A percentile compares a stretch with the other conserved stretches of the same genome.
Conservation (phyloP, 2,888 invertebrate species). For the Chloromyia formosa region DNA sequence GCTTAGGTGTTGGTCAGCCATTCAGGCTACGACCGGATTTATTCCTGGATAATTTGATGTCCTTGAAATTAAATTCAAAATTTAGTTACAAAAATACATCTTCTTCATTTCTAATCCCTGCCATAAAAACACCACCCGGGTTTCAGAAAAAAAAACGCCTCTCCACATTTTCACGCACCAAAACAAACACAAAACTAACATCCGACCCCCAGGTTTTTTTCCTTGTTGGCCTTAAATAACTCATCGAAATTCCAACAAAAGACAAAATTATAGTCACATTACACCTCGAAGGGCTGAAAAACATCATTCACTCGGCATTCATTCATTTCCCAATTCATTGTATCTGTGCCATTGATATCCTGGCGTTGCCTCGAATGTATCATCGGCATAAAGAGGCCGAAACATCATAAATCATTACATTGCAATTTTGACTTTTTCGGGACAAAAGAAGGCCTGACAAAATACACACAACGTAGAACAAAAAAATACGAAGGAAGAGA, state of each 20-base stretch:
- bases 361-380: not conserved
- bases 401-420: constrained; percentile 48
- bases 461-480: not conserved
- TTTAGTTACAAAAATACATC: no score
- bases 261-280: constrained; percentile 32
- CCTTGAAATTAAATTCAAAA: no score
- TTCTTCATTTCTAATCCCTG: no score
- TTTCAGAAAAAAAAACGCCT: no score
- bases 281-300: constrained; percentile 15
- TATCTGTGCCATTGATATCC: constrained; percentile 17
- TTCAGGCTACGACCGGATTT: no score
- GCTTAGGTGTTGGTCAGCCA: no score
- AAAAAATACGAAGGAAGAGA: constrained; percentile 9
- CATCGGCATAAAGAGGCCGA: not conserved
- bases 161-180: no score
- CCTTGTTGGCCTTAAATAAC: constrained; percentile 19
- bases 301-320: constrained; percentile 37
- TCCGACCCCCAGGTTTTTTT: not conserved
- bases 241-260: constrained; percentile 34
- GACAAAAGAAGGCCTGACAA: constrained; percentile 42
- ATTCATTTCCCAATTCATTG: constrained; percentile 26
- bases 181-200: not conserved
- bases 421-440: constrained; percentile 48
- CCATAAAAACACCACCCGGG: not conserved
- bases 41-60: no score